Evolutionary conservation across 1,140 invertebrate species (phyloP).

Genomic region (Ceratosolen fusciceps): DNA sequence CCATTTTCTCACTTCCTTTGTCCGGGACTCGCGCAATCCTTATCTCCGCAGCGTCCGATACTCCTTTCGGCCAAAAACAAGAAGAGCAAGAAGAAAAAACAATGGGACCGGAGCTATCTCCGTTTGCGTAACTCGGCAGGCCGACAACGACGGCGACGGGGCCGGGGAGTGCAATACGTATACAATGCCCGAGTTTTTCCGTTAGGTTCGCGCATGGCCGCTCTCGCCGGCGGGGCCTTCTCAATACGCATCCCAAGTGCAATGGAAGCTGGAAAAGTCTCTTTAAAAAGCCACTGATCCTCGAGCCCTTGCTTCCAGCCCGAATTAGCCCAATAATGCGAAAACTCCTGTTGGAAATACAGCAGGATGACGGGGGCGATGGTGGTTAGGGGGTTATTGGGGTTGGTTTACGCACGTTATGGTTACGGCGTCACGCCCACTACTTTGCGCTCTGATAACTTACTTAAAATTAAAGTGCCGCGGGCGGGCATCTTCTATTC

Average conservation of each 20-base stretch:
- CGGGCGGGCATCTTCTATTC: background rate
- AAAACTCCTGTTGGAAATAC: no score
- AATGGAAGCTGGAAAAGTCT: no score
- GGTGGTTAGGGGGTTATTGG: no score
- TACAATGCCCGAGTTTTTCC: constrained; percentile 51
- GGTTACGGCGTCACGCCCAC: background rate
- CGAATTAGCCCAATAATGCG: no score
- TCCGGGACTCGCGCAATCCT: constrained; percentile 12
- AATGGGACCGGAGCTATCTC: constrained; percentile 55
- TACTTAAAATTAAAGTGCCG: background rate
- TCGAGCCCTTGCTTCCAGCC: no score
- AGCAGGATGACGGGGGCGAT: background rate
- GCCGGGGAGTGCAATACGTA: background rate
- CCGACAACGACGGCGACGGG: background rate
- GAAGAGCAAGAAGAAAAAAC: no score
- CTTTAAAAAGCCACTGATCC: no score
- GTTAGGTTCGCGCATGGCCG: constrained; percentile 50
- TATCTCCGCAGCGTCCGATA: constrained; percentile 1
- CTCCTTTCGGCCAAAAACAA: constrained; percentile 40
- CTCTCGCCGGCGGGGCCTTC: background rate
- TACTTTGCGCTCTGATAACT: background rate
- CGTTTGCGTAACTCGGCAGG: constrained; percentile 61
- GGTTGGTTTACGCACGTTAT: no score
- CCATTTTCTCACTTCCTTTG: constrained; percentile 20
- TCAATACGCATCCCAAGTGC: no score